These are phyloP conservation scores for Camelus bactrianus DNA, from an alignment of 2,113 vertebrate species.

Conservation along the genomic window DNA sequence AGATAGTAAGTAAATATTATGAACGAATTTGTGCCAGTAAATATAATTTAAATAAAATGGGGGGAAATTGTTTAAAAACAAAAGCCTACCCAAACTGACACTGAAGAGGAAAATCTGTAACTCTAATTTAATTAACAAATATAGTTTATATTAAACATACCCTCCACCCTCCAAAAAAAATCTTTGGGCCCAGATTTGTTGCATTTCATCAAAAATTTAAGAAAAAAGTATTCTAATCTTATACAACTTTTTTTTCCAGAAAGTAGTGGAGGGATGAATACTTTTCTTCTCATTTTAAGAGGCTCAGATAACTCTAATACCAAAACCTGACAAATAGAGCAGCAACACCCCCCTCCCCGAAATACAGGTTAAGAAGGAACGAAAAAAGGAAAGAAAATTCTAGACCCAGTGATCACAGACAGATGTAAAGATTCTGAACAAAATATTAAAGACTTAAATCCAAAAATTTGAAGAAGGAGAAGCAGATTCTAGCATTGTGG, in stretches of 20 bases:
- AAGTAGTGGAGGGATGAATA: not conserved
- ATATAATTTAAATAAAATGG: not conserved
- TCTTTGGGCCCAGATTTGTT: not conserved
- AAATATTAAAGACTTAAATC: not conserved
- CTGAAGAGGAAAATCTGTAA: not conserved
- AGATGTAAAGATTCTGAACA: not conserved
- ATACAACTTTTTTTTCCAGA: not conserved
- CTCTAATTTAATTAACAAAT: not conserved
- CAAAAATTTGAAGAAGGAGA: not conserved
- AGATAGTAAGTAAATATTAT: not conserved
- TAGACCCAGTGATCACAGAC: not conserved
- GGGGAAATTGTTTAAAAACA: not conserved
- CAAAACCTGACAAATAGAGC: not conserved
- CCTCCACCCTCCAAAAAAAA: rapidly evolving
- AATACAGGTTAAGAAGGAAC: not conserved
- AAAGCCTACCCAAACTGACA: not conserved
- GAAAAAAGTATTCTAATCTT: not conserved
- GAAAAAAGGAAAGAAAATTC: not conserved
- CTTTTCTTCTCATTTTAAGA: not conserved
- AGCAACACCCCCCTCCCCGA: not conserved
- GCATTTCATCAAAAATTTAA: not conserved
- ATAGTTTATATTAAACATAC: not conserved
- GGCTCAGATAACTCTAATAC: not conserved
- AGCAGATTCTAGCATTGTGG: not conserved
- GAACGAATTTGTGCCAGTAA: not conserved